phyloP scores from a whole-genome alignment of 37 sponge, comb jelly and placozoan species.

The Ephydatia muelleri region DNA sequence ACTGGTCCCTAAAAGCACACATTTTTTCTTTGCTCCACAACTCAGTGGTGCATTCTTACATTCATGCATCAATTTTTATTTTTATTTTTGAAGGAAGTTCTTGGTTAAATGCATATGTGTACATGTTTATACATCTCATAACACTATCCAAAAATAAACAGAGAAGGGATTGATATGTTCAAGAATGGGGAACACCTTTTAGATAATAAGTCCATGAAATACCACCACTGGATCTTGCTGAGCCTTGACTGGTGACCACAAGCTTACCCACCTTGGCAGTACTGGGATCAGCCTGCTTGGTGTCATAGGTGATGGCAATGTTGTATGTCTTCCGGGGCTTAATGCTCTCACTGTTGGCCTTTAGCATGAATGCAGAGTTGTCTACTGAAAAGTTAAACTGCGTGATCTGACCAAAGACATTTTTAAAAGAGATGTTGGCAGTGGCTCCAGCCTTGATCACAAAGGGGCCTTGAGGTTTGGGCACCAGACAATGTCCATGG shows the following conservation, averaged over 20 bases:
- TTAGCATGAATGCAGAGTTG: conserved; percentile 87
- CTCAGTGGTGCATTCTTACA: no score
- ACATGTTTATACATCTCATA: background rate
- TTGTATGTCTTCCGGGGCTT: conserved; percentile 87
- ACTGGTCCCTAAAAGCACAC: no score
- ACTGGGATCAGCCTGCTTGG: conserved; percentile 58
- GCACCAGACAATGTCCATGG: conserved; percentile 86
- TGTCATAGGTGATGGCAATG: conserved; percentile 84
- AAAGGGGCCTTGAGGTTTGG: conserved; percentile 97
- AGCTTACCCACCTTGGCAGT: conserved; percentile 83
- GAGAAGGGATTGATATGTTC: background rate
- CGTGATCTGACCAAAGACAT: conserved; percentile 75
- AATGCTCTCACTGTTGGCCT: conserved; percentile 73
- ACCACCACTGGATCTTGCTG: conserved; percentile 14
- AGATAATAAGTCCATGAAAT: conserved; percentile 92
- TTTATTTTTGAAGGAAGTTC: no score
- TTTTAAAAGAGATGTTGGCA: conserved; percentile 92
- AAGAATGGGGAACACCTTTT: conserved; percentile 65
- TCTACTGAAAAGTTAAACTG: conserved; percentile 85
- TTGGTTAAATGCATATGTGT: no score
- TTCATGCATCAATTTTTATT: no score
- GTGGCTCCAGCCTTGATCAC: conserved; percentile 82
- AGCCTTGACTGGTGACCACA: conserved; percentile 59
- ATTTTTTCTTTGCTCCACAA: no score
- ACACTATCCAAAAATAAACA: background rate